A percentile compares a stretch with the other conserved stretches of the same genome.
Evolutionary conservation across 2,113 vertebrate genomes (phyloP).

Genomic region (Ceyx margarethae): DNA sequence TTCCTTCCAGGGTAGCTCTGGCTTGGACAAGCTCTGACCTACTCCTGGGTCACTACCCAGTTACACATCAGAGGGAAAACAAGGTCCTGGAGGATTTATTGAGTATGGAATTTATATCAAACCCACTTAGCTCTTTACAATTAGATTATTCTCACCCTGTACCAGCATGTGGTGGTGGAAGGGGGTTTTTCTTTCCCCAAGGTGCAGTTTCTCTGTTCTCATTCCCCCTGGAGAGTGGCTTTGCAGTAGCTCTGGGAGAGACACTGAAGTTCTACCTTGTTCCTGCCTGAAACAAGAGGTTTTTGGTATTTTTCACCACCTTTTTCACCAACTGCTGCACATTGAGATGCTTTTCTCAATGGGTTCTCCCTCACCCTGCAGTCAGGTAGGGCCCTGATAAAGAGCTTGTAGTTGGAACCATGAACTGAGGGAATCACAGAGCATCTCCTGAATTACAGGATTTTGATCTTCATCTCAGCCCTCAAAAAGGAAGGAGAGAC

Average conservation of each 20-base stretch:
- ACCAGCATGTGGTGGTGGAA: neutral
- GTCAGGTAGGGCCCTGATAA: neutral
- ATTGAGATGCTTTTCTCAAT: neutral
- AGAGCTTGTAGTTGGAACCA: neutral
- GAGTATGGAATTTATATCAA: neutral
- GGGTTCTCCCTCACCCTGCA: accelerated
- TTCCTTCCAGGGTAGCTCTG: neutral
- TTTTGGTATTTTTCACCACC: neutral
- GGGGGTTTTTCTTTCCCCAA: neutral
- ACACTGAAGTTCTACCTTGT: neutral
- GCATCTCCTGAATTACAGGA: neutral
- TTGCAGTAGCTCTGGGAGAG: neutral
- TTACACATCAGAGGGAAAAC: neutral
- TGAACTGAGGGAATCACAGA: neutral
- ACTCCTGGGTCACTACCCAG: neutral
- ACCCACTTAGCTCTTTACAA: neutral
- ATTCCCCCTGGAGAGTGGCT: neutral
- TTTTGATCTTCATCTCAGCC: neutral
- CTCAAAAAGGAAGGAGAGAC: neutral
- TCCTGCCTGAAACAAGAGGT: neutral
- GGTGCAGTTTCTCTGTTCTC: neutral
- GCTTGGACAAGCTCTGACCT: neutral
- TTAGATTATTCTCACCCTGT: neutral
- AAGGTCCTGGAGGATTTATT: neutral
- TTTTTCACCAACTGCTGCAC: neutral